Evolutionary conservation across 2,113 vertebrate species (phyloP), one percentile per base, ranked within the genome.

Genomic region (Cisticola juncidis): DNA sequence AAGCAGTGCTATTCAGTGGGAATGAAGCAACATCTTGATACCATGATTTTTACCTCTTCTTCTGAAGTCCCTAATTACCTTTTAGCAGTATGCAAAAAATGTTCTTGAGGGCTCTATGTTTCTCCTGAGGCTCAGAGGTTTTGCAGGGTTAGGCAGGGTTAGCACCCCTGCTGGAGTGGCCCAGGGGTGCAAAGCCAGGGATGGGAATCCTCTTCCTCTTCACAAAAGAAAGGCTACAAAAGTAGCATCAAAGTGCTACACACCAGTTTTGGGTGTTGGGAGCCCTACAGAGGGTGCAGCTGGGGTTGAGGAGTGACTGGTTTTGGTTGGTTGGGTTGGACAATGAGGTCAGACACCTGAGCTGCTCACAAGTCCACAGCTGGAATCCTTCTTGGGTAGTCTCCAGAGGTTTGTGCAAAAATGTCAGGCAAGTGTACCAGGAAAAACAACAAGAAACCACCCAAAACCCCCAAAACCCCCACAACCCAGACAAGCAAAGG

Each of bases 181-280:
- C 35, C 0, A 1, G 0, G 3, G 9, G 7, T 81, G 28, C 42
- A 38, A 3, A 21, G 22, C 17, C 13, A 6, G 36, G 17, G 14
- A 14, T 38, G 24, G 45, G 56, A 53, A 45, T 54, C n/a, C 48
- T 72, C 18, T 58, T 72, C 16, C 22, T 77, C 54, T 35, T 66
- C 12, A 4, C 35, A 58, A 62, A 91, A 78, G 20, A 60, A 61
- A 60, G 65, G 29, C 80, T 92, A 26, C 35, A 88, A 20, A 62
- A n/a, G 8, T 50, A 50, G 17, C 50, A 42, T 16, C 51, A 14
- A 60, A 53, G 4, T 14, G 31, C 36, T 38, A 11, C 4, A 1
- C 22, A 14, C 11, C 18, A 18, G 1, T 47, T 78, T n/a, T 23
- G 60, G 8, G n/a, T 70, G 38, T 70, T 4, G 53, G 51, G 53